A percentile compares a stretch with the other conserved stretches of the same genome.
Evolutionary conservation across 2,888 invertebrate genomes (phyloP).

Genomic region (Pterostichus niger): DNA sequence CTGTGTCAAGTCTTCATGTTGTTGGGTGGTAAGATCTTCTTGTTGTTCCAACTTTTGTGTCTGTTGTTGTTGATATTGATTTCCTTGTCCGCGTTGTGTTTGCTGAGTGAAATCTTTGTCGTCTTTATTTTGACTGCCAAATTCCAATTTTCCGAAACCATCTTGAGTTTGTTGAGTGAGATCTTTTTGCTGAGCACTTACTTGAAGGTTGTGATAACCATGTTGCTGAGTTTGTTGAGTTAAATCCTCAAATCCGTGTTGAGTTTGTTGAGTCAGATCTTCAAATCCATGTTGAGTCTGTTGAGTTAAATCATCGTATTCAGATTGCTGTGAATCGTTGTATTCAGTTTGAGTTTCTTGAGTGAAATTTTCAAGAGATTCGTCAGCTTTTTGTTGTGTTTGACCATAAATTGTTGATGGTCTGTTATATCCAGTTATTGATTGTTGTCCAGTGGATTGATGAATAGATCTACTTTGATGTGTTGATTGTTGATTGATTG

Average conservation of each 20-base stretch:
- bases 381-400: not conserved
- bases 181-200: conserved; percentile 66
- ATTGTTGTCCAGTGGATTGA: conserved; percentile 13
- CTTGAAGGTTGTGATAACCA: conserved; percentile 72
- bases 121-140: conserved; percentile 69
- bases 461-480: not conserved
- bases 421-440: conserved; percentile 1
- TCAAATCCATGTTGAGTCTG: conserved; percentile 45
- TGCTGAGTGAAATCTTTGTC: conserved; percentile 35
- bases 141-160: conserved; percentile 16
- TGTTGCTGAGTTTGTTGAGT: conserved; percentile 69
- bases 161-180: conserved; percentile 69
- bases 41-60: conserved; percentile 68
- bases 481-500: conserved; percentile 8
- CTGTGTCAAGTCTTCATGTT: conserved; percentile 68
- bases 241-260: conserved; percentile 71
- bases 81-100: conserved; percentile 71
- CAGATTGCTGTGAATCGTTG: conserved; percentile 69
- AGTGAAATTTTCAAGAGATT: not conserved
- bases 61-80: conserved; percentile 71
- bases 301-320: conserved; percentile 56
- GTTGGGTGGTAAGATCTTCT: conserved; percentile 68
- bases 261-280: conserved; percentile 69
- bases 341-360: conserved; percentile 67
- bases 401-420: not conserved